Conservation (phyloP, 2,888 invertebrate species). For the Chloroclysta siterata region DNA sequence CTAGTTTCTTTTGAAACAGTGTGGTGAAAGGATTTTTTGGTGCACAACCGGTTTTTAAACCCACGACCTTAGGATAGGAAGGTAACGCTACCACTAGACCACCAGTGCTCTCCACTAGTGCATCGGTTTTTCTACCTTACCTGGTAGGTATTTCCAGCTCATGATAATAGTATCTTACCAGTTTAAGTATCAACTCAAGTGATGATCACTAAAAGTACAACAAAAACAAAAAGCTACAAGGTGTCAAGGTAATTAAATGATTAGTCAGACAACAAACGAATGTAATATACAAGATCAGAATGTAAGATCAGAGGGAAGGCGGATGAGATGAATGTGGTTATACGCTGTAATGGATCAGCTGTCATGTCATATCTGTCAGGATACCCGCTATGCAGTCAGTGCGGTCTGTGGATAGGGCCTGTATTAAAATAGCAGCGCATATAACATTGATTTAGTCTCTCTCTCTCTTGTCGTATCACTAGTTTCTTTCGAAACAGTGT, state of each 20-base stretch:
- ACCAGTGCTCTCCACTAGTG: too few species aligned
- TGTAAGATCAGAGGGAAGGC: slow-evolving; percentile 54
- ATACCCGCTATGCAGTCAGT: slow-evolving; percentile 13
- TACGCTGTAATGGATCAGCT: slow-evolving; percentile 54
- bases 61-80: too few species aligned
- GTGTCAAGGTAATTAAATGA: slow-evolving; percentile 44
- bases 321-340: slow-evolving; percentile 54
- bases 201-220: slow-evolving; percentile 2
- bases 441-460: too few species aligned
- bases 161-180: background rate
- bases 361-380: slow-evolving; percentile 43
- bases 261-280: slow-evolving; percentile 50
- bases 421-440: too few species aligned
- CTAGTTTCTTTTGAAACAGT: too few species aligned
- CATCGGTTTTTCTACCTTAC: too few species aligned
- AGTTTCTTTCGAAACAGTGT: too few species aligned
- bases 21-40: too few species aligned
- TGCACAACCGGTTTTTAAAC: too few species aligned
- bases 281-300: slow-evolving; percentile 24
- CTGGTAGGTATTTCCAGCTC: background rate
- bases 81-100: too few species aligned
- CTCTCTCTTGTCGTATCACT: too few species aligned
- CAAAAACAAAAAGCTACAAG: slow-evolving; percentile 33
- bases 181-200: background rate
- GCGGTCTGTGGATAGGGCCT: slow-evolving; percentile 11